These are phyloP conservation scores for Hippoglossus hippoglossus DNA, from an alignment of 2,797 vertebrate species.

Conservation along the genomic window DNA sequence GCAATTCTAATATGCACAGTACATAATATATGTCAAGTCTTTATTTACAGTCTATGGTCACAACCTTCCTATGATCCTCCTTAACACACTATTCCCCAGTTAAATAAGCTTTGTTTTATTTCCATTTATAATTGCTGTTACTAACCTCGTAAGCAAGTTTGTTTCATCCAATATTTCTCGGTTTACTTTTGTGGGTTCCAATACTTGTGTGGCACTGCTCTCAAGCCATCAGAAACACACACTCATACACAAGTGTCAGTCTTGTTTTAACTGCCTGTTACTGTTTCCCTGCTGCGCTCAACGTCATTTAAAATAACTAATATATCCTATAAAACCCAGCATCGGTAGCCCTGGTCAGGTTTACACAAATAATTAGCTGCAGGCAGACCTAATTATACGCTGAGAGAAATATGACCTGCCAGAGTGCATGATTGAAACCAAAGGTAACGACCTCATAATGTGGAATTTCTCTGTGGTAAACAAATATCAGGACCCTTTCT, in stretches of 20 bases:
- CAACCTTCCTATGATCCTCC: not conserved
- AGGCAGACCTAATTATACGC: constrained; percentile 73
- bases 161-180: constrained; percentile 22
- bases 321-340: constrained; percentile 72
- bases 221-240: constrained; percentile 46
- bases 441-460: constrained; percentile 72
- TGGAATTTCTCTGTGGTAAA: constrained; percentile 53
- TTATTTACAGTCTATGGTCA: not conserved
- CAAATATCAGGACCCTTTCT: constrained; percentile 14
- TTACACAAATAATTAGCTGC: constrained; percentile 78
- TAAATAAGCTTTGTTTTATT: constrained; percentile 8
- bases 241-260: constrained; percentile 46
- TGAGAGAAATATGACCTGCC: constrained; percentile 74
- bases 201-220: constrained; percentile 50
- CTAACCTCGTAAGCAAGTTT: not conserved
- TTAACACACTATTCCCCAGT: not conserved
- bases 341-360: constrained; percentile 68
- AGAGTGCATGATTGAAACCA: constrained; percentile 53
- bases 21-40: no score
- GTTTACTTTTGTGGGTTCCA: constrained; percentile 14
- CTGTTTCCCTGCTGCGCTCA: constrained; percentile 68
- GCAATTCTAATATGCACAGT: no score
- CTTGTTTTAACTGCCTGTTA: constrained; percentile 60
- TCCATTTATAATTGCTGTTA: not conserved
- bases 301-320: constrained; percentile 77